phyloP scores from a whole-genome alignment of 92 coral and sea anemone species.

The Siderastrea siderea region DNA sequence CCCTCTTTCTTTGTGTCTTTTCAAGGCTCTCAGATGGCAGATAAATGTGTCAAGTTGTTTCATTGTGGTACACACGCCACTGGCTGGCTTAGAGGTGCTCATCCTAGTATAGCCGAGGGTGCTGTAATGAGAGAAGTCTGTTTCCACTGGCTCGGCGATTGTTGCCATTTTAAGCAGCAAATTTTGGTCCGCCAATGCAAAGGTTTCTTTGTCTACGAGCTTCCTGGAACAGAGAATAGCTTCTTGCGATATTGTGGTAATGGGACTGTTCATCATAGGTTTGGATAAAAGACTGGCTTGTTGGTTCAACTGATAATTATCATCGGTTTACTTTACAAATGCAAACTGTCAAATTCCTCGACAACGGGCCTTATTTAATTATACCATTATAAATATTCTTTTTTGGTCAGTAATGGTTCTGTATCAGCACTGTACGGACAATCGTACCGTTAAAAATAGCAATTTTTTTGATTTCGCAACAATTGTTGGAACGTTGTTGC shows the following conservation, averaged over 20 bases:
- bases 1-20: neutral
- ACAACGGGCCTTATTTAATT: too few relatives aligned
- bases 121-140: slow-evolving; percentile 46
- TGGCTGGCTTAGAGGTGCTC: slow-evolving; percentile 62
- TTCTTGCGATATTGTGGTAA: slow-evolving; percentile 68
- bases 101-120: slow-evolving; percentile 40
- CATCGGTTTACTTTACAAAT: too few relatives aligned
- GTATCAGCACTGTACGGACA: too few relatives aligned
- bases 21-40: slow-evolving; percentile 40
- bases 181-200: slow-evolving; percentile 46
- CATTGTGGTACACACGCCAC: slow-evolving; percentile 69
- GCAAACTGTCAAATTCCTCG: too few relatives aligned
- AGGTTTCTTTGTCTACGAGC: slow-evolving; percentile 49
- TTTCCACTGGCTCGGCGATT: slow-evolving; percentile 50
- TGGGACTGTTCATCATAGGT: neutral
- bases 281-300: neutral
- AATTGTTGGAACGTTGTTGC: too few relatives aligned
- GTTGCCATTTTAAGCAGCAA: slow-evolving; percentile 48
- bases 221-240: slow-evolving; percentile 22
- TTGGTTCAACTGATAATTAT: too few relatives aligned
- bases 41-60: slow-evolving; percentile 32
- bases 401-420: too few relatives aligned
- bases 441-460: too few relatives aligned
- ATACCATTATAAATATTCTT: too few relatives aligned
- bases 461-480: too few relatives aligned